Evolutionary conservation across 2,888 invertebrate species (phyloP), one percentile per base, ranked within the genome.

Genomic region (Microctonus brassicae): DNA sequence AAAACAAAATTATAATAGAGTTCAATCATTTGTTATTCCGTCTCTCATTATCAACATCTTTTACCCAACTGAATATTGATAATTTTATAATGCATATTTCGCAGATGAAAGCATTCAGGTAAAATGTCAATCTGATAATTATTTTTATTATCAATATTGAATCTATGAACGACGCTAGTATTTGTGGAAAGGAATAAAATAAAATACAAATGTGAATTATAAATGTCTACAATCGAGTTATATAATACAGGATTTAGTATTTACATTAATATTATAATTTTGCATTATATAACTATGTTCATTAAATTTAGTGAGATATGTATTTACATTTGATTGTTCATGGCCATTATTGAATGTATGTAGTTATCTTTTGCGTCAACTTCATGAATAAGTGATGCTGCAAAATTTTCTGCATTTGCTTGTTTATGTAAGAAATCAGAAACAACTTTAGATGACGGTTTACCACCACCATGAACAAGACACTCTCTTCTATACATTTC

Each of bases 381-480:
- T 84, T 95, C 95, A 53, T 92, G 91, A 0, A 95, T 90, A 11
- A 97, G 89, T n/a, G 95, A 94, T 74, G 92, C 90, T 0, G 95
- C 94, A n/a, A 98, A 89, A 73, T 92, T 91, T 42, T 90, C 88
- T 0, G 97, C 94, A 0, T 93, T 94, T 3, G 96, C 92, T 74
- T 94, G 92, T 65, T 93, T 91, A 75, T 92, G 90, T 55, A 98
- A 88, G 84, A 96, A 96, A 77, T 94, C 94, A 0, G 92, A 90
- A 0, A 98, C 93, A 60, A 98, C 89, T 73, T 91, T 89, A 79
- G 92, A 91, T 0, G 97, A 94, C 2, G 95, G 95, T 74, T 93
- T 92, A 0, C 96, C 96, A 33, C 98, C 98, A 7, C 98, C 98
- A 83, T 96, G 94, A 0, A 93, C 90, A 70, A 98, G 89, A 81